These are phyloP conservation scores for Stigmatopora argus DNA, from an alignment of 2,113 vertebrate species.

Conservation along the genomic window DNA sequence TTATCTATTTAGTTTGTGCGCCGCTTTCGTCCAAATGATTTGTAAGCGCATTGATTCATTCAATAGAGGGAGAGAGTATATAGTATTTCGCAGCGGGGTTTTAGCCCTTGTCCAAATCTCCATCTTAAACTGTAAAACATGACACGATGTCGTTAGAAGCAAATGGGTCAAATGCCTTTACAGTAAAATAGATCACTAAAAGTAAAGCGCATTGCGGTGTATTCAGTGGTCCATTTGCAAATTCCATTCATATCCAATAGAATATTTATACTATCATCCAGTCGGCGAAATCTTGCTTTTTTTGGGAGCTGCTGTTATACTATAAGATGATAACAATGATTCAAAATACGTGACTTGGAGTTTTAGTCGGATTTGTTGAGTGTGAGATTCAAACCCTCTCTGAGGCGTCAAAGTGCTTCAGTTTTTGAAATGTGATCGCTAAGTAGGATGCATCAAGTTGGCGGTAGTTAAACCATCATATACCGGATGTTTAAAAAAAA, in stretches of 20 bases:
- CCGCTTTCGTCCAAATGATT: neutral
- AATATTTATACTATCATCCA: neutral
- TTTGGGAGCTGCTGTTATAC: neutral
- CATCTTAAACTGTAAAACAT: neutral
- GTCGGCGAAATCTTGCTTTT: neutral
- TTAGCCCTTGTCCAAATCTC: neutral
- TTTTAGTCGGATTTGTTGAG: neutral
- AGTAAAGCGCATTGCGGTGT: neutral
- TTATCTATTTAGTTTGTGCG: neutral
- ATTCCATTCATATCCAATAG: neutral
- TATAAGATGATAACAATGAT: neutral
- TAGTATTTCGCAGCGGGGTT: neutral
- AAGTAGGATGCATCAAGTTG: neutral
- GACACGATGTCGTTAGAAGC: neutral
- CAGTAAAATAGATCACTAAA: neutral
- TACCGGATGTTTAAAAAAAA: slow-evolving; percentile 34
- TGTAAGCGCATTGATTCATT: neutral
- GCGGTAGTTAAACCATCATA: rapidly evolving
- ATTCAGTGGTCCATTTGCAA: neutral
- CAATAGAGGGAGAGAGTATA: neutral
- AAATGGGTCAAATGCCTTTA: neutral
- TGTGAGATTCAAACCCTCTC: slow-evolving; percentile 28
- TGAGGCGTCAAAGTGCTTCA: slow-evolving; percentile 28
- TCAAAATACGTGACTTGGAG: neutral
- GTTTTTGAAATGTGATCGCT: slow-evolving; percentile 48